Evolutionary conservation across 2,113 vertebrate species (phyloP), one percentile per base, ranked within the genome.

Genomic region (Speoplatyrhinus poulsoni): DNA sequence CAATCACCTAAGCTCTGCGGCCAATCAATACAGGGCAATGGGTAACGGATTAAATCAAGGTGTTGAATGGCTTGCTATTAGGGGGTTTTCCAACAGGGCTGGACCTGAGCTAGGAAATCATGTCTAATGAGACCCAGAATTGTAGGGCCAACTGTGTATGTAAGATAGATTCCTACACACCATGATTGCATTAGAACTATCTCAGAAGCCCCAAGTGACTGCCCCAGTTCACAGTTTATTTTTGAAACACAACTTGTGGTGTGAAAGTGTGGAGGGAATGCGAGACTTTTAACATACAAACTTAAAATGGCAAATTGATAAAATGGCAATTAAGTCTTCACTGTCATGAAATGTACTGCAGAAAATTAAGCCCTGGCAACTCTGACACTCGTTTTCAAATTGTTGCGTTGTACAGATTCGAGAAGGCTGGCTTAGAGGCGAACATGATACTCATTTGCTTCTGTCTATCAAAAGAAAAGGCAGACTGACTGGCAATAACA

Each of bases 371-470:
- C 6, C 13, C 16, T 13, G 52, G 52, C 16, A n/a, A 3, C 13
- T 16, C 75, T 57, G 79, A 82, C 77, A 68, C 47, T 65, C 65
- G 74, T 63, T 57, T 53, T 19, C 49, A 17, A 71, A 67, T 54
- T n/a, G 55, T 36, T 26, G 62, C 52, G 49, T 72, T 64, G 71
- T 67, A 70, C 12, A 68, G 75, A 71, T 77, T 57, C 72, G 56
- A 76, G 73, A 73, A 66, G 79, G 68, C 65, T 60, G 58, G 80
- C 67, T 77, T 36, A 2, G 15, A 85, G 77, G 87, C 80, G 79
- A 87, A 89, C 87, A 89, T 56, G 77, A 69, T 85, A 82, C 82
- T 90, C 82, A 87, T 91, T 91, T 90, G 90, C 87, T 89, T 81
- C 77, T 78, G 87, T 89, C 91, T 84, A 70, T 92, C 90, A 86